phyloP scores from a whole-genome alignment of 2,888 invertebrate species.

The Cosmopolites sordidus region DNA sequence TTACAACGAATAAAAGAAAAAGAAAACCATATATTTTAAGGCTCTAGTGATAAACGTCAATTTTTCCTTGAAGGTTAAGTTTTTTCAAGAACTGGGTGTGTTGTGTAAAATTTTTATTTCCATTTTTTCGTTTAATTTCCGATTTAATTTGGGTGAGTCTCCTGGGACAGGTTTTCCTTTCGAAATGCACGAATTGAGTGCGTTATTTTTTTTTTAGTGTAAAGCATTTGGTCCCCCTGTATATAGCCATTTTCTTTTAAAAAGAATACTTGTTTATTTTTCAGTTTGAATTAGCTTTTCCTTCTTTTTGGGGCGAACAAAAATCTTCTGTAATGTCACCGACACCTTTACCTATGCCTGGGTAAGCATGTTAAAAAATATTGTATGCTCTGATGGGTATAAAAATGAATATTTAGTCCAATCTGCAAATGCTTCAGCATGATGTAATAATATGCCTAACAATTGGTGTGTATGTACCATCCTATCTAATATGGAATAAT shows the following conservation, averaged over 20 bases:
- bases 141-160: too few species aligned
- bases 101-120: slow-evolving; percentile 18
- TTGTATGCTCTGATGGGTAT: too few species aligned
- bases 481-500: too few species aligned
- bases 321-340: slow-evolving; percentile 44
- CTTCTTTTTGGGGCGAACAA: slow-evolving; percentile 24
- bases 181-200: too few species aligned
- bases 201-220: background rate
- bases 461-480: too few species aligned
- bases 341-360: slow-evolving; percentile 49
- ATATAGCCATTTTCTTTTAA: slow-evolving; percentile 18
- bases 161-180: too few species aligned
- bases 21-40: background rate
- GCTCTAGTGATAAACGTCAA: slow-evolving; percentile 4
- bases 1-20: slow-evolving; percentile 1
- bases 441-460: too few species aligned
- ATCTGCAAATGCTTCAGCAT: too few species aligned
- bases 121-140: too few species aligned
- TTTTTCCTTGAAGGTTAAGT: slow-evolving; percentile 18
- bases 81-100: slow-evolving; percentile 32
- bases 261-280: slow-evolving; percentile 31
- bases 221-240: slow-evolving; percentile 13
- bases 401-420: too few species aligned
- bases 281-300: slow-evolving; percentile 33
- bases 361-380: slow-evolving; percentile 42